Percentiles rank a stretch among this genome's conserved stretches.
Evolutionary conservation across 2,888 invertebrate species (phyloP).

Genomic region (Lucinisca nassula): DNA sequence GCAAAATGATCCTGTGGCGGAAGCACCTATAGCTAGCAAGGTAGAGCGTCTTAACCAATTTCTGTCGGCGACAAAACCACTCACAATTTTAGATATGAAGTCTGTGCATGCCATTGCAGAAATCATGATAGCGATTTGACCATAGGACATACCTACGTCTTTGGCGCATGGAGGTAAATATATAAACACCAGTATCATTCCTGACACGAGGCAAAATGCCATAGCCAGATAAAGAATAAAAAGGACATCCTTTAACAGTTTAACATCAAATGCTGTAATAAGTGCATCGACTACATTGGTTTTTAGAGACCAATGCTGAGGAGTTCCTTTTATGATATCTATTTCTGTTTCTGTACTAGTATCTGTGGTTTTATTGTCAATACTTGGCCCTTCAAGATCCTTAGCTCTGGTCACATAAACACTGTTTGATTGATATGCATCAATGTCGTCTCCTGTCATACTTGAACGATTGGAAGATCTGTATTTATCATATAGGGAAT

Average conservation of each 20-base stretch:
- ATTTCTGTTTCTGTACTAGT: neutral
- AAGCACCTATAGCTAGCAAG: conserved; percentile 21
- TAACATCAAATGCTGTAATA: conserved; percentile 31
- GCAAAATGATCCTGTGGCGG: conserved; percentile 24
- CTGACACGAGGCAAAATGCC: conserved; percentile 31
- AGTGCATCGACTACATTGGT: neutral
- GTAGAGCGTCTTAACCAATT: conserved; percentile 25
- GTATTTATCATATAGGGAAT: too few relatives aligned
- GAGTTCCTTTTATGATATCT: too few relatives aligned
- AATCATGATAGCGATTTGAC: conserved; percentile 43
- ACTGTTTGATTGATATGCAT: too few relatives aligned
- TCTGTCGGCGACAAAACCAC: conserved; percentile 46
- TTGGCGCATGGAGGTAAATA: conserved; percentile 66
- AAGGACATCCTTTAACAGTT: conserved; percentile 33
- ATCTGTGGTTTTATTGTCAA: neutral
- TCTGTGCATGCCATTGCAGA: conserved; percentile 56
- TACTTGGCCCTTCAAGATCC: too few relatives aligned
- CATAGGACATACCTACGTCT: conserved; percentile 55
- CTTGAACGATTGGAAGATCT: too few relatives aligned
- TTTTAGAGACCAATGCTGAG: too few relatives aligned
- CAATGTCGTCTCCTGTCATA: too few relatives aligned
- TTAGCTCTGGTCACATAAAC: too few relatives aligned
- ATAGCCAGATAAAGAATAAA: conserved; percentile 37
- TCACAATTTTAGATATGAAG: conserved; percentile 35
- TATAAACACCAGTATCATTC: conserved; percentile 31